Percentiles rank a stretch among this genome's conserved stretches.
Evolutionary conservation across 2,888 invertebrate genomes (phyloP).

Genomic region (Alsophila aescularia): DNA sequence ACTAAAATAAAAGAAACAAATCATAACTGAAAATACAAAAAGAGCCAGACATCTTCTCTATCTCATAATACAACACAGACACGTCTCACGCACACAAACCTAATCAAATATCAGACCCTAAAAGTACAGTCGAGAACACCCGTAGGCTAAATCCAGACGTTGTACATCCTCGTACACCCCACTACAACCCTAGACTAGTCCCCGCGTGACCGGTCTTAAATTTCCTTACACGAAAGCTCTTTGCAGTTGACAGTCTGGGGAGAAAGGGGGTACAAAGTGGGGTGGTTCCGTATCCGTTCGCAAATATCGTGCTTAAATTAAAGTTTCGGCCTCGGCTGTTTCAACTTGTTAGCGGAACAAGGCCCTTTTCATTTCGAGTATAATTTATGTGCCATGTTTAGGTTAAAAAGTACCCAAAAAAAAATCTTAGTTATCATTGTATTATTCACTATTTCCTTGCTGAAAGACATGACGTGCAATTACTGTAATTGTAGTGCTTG

Average conservation of each 20-base stretch:
- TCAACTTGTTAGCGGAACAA: conserved; percentile 59
- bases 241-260: conserved; percentile 72
- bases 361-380: conserved; percentile 35
- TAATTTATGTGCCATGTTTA: conserved; percentile 31
- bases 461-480: conserved; percentile 21
- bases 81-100: conserved; percentile 17
- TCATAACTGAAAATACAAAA: not conserved
- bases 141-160: conserved; percentile 30
- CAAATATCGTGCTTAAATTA: conserved; percentile 73
- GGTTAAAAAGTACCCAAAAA: conserved; percentile 1
- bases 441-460: not conserved
- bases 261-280: conserved; percentile 24
- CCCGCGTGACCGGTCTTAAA: conserved; percentile 68
- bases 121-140: conserved; percentile 21
- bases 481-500: conserved; percentile 5
- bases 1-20: conserved; percentile 7
- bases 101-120: conserved; percentile 24
- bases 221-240: conserved; percentile 73
- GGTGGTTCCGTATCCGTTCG: conserved; percentile 55
- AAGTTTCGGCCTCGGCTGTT: conserved; percentile 62
- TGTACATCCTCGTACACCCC: conserved; percentile 24
- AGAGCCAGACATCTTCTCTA: not conserved
- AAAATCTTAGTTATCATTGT: conserved; percentile 19
- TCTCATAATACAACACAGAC: not conserved
- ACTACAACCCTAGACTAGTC: conserved; percentile 25